A percentile compares a stretch with the other conserved stretches of the same genome.
phyloP scores from a whole-genome alignment of 23 tunicate genomes.

The Trididemnum clinides region DNA sequence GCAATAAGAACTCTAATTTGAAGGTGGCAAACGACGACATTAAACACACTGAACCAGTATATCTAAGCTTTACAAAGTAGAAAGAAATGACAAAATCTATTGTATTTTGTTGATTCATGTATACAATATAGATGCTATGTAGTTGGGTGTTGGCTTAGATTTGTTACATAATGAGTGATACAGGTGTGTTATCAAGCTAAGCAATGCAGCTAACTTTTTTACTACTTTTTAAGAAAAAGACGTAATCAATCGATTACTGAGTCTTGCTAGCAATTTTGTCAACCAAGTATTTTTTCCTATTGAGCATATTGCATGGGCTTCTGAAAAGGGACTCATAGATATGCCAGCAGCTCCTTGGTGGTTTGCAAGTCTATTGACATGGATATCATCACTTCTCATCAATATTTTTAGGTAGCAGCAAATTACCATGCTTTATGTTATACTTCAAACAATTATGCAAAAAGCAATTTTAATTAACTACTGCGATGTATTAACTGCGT shows the following conservation, averaged over 20 bases:
- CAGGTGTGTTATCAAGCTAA: no score
- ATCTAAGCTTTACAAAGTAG: no score
- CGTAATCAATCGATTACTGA: conserved; percentile 17
- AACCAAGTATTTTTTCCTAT: conserved; percentile 60
- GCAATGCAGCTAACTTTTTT: no score
- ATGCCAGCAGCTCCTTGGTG: conserved; percentile 60
- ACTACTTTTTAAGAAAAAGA: conserved; percentile 44
- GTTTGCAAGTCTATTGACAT: conserved; percentile 38
- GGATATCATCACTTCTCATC: conserved; percentile 45
- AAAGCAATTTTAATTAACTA: no score
- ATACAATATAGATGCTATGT: background rate
- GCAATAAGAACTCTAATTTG: no score
- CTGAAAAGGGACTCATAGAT: conserved; percentile 50
- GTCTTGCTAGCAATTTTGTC: conserved; percentile 39
- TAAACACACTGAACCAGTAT: no score
- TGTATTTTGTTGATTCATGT: background rate
- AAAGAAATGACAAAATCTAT: no score
- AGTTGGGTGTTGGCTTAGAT: background rate
- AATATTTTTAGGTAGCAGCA: conserved; percentile 42
- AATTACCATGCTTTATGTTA: no score
- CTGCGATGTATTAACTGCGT: no score
- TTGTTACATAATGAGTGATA: no score
- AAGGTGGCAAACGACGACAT: no score
- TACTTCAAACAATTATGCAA: no score
- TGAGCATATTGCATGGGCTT: conserved; percentile 81